Evolutionary conservation across 2,113 vertebrate species (phyloP).

Genomic region (Fukomys damarensis): DNA sequence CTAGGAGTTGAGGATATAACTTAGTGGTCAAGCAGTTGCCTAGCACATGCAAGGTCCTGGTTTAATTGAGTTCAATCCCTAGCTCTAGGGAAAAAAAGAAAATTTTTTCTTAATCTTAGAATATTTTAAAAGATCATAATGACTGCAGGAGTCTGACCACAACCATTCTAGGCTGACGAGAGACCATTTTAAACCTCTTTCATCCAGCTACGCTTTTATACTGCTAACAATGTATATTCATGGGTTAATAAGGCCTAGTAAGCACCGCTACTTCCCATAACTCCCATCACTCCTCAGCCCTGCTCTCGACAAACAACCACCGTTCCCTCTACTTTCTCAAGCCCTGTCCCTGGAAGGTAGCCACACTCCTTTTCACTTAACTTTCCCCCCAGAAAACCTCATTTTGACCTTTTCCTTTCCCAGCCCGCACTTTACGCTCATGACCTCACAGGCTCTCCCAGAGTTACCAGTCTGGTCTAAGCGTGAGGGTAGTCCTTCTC

Average conservation of each 20-base stretch:
- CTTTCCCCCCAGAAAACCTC: neutral
- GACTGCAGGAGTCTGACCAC: neutral
- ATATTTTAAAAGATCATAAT: neutral
- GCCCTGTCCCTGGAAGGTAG: neutral
- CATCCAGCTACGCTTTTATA: neutral
- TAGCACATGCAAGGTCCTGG: neutral
- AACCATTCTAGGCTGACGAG: neutral
- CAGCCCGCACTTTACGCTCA: neutral
- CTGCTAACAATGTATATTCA: neutral
- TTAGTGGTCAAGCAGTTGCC: neutral
- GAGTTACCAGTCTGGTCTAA: neutral
- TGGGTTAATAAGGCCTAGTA: neutral
- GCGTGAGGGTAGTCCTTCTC: neutral
- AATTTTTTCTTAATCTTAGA: neutral
- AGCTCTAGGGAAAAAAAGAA: neutral
- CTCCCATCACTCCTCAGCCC: neutral
- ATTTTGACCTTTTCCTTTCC: neutral
- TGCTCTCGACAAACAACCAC: neutral
- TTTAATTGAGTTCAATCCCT: neutral
- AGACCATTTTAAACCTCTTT: neutral
- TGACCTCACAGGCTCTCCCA: neutral
- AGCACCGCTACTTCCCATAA: neutral
- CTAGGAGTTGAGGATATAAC: neutral
- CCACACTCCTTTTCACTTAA: neutral
- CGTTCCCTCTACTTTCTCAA: neutral